Evolutionary conservation across 2,113 vertebrate species (phyloP), one percentile per base, ranked within the genome.

Genomic region (Dermatemys mawii): DNA sequence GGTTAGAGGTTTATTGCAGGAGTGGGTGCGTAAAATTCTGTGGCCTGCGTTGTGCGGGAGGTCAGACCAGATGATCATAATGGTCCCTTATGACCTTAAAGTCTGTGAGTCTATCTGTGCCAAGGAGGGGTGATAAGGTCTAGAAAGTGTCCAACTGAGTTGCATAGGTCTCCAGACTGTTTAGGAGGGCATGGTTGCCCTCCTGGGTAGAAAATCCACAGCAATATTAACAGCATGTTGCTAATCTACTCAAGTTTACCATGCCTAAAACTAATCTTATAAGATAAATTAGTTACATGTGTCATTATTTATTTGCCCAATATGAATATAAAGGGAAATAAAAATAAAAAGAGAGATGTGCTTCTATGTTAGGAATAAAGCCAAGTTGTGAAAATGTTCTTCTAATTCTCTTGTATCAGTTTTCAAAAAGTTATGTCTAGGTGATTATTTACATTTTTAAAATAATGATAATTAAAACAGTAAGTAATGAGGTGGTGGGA

Each of bases 401-500:
- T 88, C 79, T 76, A 85, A 79, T 22, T 83, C 32, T 67, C 73
- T 78, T 29, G 8, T 38, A 70, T 0, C 78, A 57, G 35, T 92
- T 44, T 81, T 55, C 46, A 84, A 78, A 87, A 50, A 29, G 2
- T n/a, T 73, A 73, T 91, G 76, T 88, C 87, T 97, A 83, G 67
- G 90, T 93, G 63, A 93, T 92, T 90, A 92, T 96, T 88, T 94
- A 70, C 60, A 11, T 53, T 88, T 91, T 94, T 86, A 81, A 86
- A 97, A 93, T 89, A 92, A 96, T 84, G 86, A 86, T 95, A 94
- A 94, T 96, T 93, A 95, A 95, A 87, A 87, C 21, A 55, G 44
- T 84, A 94, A 89, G 78, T 92, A 87, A 95, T 90, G 88, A 88
- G 67, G 60, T 95, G 76, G 91, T 90, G 44, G 55, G 84, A 83